A percentile compares a stretch with the other conserved stretches of the same genome.
Evolutionary conservation across 2,113 vertebrate genomes (phyloP).

Genomic region (Circaetus gallicus): DNA sequence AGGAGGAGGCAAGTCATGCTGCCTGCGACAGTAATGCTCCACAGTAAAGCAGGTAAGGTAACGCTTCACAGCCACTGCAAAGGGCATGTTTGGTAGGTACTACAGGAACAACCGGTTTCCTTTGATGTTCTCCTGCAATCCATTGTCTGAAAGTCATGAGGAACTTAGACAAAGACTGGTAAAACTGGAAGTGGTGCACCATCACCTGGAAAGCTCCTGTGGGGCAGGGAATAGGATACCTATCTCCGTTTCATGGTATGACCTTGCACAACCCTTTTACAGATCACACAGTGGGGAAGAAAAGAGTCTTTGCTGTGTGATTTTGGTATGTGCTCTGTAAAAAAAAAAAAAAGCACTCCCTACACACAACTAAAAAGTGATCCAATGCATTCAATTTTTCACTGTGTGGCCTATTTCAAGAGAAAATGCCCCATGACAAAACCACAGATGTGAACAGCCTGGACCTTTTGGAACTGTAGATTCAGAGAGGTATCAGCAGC

Average conservation of each 20-base stretch:
- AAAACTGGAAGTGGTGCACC: neutral
- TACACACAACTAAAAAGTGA: neutral
- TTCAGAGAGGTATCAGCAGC: neutral
- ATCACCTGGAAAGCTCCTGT: neutral
- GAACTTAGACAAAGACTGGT: neutral
- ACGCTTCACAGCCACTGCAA: neutral
- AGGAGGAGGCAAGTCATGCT: neutral
- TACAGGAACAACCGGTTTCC: neutral
- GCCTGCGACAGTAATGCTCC: neutral
- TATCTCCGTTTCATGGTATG: neutral
- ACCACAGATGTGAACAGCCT: neutral
- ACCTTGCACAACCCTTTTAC: neutral
- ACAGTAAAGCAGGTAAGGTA: neutral
- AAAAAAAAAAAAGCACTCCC: neutral
- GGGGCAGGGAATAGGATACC: neutral
- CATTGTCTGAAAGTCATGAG: neutral
- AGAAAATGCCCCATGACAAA: neutral
- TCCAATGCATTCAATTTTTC: neutral
- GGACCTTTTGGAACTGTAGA: neutral
- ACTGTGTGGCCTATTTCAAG: neutral
- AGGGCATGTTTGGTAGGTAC: neutral
- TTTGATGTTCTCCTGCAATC: neutral
- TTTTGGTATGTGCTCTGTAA: neutral
- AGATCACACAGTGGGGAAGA: neutral
- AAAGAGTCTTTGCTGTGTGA: neutral